Base-by-base conservation (phyloP, 2,888 invertebrate species). In the Caenorhabditis panamensis region DNA sequence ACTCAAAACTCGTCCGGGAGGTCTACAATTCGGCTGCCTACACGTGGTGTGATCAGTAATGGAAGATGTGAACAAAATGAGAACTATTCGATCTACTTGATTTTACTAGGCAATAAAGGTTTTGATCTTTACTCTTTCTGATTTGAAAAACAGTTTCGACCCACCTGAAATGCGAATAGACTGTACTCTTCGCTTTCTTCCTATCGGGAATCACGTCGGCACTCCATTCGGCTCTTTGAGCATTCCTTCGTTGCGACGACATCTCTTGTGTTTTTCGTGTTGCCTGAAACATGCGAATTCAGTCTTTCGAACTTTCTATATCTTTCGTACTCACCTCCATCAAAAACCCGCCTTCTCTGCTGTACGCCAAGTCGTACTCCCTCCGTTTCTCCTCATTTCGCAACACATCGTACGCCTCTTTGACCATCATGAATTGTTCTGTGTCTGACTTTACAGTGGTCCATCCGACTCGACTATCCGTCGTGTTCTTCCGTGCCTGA, bases 381-480 rank as follows among this genome's bases (percentile, higher is more conserved):
- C 51, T 61, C 11, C 82, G 71, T 51, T 82, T 82, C 16, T 82
- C 76, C 26, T 61, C 76, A 54, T 79, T 72, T 36, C 79, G 49
- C 16, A 82, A 41, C 8, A 62, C 54, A 67, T 82, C 82, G 26
- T 82, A 82, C 5, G 82, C 82, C 49, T 82, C 82, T 41, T 82
- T 82, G 20, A 82, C 79, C 24, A 75, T 59, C 79, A 82, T 79
- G 36, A 82, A 82, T 44, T 79, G 73, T 36, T 82, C 82, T 1
- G 82, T 82, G 4, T 72, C 58, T 4, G 82, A 79, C 20, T 44
- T 54, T 2, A 56, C 31, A 4, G 72, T 69, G 8, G 66, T 24
- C 82, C 82, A 82, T 49, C 79, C 79, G 8, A 79, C 53, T 1
- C 82, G 64, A n/a, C 31, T 54, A 47, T 82, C 82, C 2, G 8